Conservation (phyloP, 64 coral and sea anemone genomes). For the Stichodactyla helianthus region DNA sequence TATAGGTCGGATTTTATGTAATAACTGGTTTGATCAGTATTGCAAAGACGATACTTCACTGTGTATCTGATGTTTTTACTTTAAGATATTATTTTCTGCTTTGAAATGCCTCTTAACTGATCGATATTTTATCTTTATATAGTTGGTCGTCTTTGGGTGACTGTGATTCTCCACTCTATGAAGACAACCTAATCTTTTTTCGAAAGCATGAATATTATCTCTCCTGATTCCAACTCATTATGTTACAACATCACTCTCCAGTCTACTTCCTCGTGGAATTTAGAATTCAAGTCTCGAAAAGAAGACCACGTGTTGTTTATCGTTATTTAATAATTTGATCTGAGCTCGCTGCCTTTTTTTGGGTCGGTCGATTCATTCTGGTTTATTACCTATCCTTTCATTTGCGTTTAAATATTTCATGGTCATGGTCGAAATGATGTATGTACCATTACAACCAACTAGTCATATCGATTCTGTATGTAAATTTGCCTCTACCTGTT, state of each 20-base stretch:
- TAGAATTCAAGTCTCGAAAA: background rate
- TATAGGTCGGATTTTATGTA: background rate
- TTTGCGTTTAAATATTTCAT: background rate
- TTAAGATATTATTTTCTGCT: background rate
- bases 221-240: background rate
- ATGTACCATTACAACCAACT: background rate
- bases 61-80: background rate
- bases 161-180: conserved; percentile 1
- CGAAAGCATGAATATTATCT: conserved; percentile 7
- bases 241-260: conserved; percentile 5
- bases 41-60: background rate
- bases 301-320: background rate
- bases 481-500: conserved; percentile 2
- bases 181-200: conserved; percentile 6
- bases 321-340: background rate
- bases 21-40: background rate
- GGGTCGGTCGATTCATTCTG: background rate
- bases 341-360: background rate
- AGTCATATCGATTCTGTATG: conserved; percentile 11
- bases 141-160: background rate
- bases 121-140: background rate
- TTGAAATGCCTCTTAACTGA: background rate
- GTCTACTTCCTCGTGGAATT: background rate
- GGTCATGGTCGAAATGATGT: background rate
- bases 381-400: background rate